These are phyloP conservation scores for Portunus trituberculatus DNA, from an alignment of 1,140 invertebrate species.

Conservation along the genomic window DNA sequence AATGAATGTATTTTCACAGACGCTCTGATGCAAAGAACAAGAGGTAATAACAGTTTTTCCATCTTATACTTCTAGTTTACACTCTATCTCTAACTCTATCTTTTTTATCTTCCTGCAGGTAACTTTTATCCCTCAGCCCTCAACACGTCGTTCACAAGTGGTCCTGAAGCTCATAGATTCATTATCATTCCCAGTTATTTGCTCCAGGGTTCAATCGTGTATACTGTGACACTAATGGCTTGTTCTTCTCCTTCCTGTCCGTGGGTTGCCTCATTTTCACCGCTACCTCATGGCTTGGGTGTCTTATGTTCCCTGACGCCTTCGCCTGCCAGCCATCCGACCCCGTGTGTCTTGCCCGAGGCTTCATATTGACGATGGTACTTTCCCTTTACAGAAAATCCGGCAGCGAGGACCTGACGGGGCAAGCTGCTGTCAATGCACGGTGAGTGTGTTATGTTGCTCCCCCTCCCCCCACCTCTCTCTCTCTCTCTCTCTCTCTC, in stretches of 20 bases:
- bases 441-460: conserved; percentile 33
- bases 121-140: no score
- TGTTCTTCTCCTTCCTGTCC: neutral
- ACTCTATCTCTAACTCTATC: neutral
- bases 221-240: neutral
- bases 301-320: neutral
- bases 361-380: neutral
- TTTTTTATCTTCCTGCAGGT: neutral
- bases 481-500: neutral
- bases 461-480: no score
- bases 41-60: neutral
- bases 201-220: neutral
- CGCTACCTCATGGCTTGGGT: neutral
- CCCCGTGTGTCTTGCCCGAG: neutral
- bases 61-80: neutral
- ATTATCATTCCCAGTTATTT: no score
- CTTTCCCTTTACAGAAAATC: conserved; percentile 57
- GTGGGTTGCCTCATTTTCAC: neutral
- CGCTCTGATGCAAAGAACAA: no score
- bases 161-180: no score
- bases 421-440: conserved; percentile 66
- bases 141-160: no score
- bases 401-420: conserved; percentile 61
- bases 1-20: no score
- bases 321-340: neutral